phyloP scores from a whole-genome alignment of 2,113 vertebrate species.

The Podocnemis expansa region DNA sequence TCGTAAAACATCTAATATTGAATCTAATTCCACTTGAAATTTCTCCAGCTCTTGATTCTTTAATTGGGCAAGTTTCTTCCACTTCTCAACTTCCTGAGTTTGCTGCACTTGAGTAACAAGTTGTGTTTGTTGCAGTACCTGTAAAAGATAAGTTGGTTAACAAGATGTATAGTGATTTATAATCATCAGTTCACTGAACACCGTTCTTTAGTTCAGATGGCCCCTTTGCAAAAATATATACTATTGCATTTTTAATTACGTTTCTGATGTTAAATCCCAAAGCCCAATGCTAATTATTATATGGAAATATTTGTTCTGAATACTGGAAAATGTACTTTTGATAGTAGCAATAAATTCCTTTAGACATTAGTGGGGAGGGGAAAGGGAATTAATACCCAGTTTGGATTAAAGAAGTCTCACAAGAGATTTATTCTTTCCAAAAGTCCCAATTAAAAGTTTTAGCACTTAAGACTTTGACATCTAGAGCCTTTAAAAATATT shows the following conservation, averaged over 20 bases:
- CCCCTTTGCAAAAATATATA: background rate
- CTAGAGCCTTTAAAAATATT: background rate
- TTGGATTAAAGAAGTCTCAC: background rate
- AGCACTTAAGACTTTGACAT: background rate
- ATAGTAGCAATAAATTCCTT: background rate
- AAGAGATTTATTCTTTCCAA: background rate
- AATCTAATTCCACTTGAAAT: conserved; percentile 91
- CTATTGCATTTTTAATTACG: background rate
- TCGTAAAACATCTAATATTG: conserved; percentile 89
- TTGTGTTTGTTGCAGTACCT: conserved; percentile 82
- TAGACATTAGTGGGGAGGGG: background rate
- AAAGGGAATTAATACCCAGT: background rate
- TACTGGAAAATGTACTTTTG: background rate
- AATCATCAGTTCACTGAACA: background rate
- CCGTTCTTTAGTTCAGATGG: fast-evolving
- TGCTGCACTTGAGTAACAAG: conserved; percentile 71
- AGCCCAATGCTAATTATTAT: background rate
- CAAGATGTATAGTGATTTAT: background rate
- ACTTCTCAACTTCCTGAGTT: conserved; percentile 80
- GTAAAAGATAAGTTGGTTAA: background rate
- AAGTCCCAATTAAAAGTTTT: background rate
- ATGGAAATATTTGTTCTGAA: background rate
- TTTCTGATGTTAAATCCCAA: background rate
- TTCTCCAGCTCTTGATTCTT: conserved; percentile 88
- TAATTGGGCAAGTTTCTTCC: conserved; percentile 85